These are phyloP conservation scores for Columba livia DNA, from an alignment of 2,113 vertebrate genomes.

Conservation along the genomic window DNA sequence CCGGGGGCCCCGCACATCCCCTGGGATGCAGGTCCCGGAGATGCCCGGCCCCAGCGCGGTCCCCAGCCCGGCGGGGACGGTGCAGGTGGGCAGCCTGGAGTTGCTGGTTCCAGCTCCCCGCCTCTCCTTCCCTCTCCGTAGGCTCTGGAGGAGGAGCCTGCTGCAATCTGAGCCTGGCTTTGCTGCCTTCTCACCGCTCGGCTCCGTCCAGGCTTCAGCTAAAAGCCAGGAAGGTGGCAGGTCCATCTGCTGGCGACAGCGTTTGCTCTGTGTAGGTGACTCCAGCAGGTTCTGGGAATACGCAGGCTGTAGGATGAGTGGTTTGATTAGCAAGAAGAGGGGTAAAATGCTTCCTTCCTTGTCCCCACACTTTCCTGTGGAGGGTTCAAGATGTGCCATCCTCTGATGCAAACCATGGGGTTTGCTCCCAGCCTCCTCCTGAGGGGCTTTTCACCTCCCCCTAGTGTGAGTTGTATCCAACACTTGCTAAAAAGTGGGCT, in stretches of 20 bases:
- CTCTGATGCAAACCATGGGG: too few relatives aligned
- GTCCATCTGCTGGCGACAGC: neutral
- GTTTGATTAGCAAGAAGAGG: neutral
- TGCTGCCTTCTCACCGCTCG: neutral
- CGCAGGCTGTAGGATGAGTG: fast-evolving
- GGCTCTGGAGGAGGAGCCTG: conserved; percentile 34
- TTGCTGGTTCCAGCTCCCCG: neutral
- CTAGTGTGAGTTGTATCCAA: too few relatives aligned
- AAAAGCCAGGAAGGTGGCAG: neutral
- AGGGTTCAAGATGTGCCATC: fast-evolving
- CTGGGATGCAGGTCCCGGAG: fast-evolving
- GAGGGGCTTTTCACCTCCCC: too few relatives aligned
- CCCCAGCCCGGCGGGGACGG: neutral
- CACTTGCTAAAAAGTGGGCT: too few relatives aligned
- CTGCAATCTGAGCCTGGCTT: neutral
- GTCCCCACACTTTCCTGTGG: fast-evolving
- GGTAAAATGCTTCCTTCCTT: neutral
- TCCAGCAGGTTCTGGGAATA: neutral
- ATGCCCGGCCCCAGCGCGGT: neutral
- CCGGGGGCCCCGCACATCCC: neutral
- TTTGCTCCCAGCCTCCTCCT: too few relatives aligned
- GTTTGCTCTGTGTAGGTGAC: fast-evolving
- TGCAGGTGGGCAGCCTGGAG: neutral
- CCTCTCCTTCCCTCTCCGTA: neutral
- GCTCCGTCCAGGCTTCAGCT: too few relatives aligned